phyloP scores from a whole-genome alignment of 1,140 invertebrate genomes.

The Zaprionus capensis region DNA sequence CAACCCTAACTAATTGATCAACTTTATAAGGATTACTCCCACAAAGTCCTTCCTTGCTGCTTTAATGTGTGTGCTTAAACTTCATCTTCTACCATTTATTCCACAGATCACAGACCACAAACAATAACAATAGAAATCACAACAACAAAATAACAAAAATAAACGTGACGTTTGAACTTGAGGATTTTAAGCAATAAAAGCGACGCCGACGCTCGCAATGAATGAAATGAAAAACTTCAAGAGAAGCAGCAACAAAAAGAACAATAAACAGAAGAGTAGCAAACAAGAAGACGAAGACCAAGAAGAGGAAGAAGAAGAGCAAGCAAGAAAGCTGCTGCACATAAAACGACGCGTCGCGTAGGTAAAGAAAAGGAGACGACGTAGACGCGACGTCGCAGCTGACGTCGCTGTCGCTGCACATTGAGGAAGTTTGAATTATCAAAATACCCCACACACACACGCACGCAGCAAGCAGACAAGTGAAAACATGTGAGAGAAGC shows the following conservation, averaged over 20 bases:
- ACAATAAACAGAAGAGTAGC: background rate
- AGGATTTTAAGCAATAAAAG: constrained; percentile 36
- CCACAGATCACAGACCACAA: constrained; percentile 3
- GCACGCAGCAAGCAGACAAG: constrained; percentile 33
- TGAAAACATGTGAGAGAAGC: constrained; percentile 63
- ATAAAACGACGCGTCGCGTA: constrained; percentile 44
- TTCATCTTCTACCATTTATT: background rate
- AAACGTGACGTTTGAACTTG: constrained; percentile 45
- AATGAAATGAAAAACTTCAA: constrained; percentile 44
- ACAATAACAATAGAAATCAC: constrained; percentile 9
- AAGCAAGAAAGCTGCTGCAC: constrained; percentile 32
- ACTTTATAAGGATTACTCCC: too few relatives aligned
- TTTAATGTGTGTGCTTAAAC: constrained; percentile 1
- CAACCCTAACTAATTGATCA: too few relatives aligned
- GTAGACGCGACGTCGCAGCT: constrained; percentile 2
- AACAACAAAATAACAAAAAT: constrained; percentile 6
- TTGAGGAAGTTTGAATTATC: constrained; percentile 71
- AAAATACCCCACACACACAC: constrained; percentile 68
- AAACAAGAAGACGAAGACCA: background rate
- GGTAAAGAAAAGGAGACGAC: constrained; percentile 32
- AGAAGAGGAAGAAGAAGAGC: background rate
- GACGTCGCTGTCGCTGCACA: constrained; percentile 30
- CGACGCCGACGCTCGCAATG: constrained; percentile 23
- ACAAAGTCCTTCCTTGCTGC: background rate
- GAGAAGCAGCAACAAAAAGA: constrained; percentile 11